phyloP scores from a whole-genome alignment of 2,797 vertebrate genomes.

The Pterois miles region DNA sequence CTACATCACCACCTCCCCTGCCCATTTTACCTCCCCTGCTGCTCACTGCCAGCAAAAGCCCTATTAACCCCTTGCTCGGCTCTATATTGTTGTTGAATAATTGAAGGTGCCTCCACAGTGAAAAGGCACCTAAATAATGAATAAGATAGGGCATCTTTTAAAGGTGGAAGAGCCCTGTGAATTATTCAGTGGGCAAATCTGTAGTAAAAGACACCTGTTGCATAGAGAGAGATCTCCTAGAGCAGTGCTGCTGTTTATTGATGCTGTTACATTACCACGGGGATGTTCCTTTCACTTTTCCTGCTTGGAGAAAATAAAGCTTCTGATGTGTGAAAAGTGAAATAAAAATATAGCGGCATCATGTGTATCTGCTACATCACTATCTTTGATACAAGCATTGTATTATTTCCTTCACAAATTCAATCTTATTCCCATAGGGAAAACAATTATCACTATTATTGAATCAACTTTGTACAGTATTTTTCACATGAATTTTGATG shows the following conservation, averaged over 20 bases:
- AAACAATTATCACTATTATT: background rate
- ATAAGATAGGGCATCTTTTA: conserved; percentile 76
- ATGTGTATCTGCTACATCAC: background rate
- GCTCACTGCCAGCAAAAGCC: conserved; percentile 75
- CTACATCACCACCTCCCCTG: conserved; percentile 43
- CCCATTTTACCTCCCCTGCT: conserved; percentile 62
- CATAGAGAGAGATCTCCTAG: conserved; percentile 30
- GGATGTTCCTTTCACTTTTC: conserved; percentile 1
- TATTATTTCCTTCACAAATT: background rate
- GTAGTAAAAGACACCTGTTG: conserved; percentile 85
- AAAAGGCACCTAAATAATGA: conserved; percentile 84
- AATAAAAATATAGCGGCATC: background rate
- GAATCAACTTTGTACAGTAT: background rate
- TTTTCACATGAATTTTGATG: background rate
- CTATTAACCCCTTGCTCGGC: conserved; percentile 83
- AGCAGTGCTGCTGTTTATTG: conserved; percentile 40
- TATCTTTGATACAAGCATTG: background rate
- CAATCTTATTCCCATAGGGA: background rate
- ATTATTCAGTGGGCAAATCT: conserved; percentile 82
- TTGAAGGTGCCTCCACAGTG: conserved; percentile 78
- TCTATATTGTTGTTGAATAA: conserved; percentile 86
- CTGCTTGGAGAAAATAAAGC: conserved; percentile 4
- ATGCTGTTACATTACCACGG: background rate
- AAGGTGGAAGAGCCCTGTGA: conserved; percentile 80
- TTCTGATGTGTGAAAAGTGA: conserved; percentile 2